Percentiles rank a stretch among this genome's conserved stretches.
These are phyloP conservation scores for Tricholaema leucomelas DNA, from an alignment of 2,113 vertebrate genomes.

Conservation along the genomic window DNA sequence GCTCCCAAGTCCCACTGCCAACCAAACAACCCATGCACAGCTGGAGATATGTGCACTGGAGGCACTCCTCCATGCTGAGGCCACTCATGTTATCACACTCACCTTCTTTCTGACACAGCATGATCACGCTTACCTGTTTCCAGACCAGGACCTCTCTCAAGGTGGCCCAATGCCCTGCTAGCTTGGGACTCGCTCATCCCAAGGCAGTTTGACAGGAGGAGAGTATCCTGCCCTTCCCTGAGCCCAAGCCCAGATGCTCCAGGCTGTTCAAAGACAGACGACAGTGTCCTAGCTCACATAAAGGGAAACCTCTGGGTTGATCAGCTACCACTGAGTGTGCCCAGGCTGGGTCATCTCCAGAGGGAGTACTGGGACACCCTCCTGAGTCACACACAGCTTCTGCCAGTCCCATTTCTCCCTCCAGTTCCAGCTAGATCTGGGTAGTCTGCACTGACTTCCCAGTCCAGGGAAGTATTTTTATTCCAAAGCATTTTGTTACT, in stretches of 20 bases:
- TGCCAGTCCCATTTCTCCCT: not conserved
- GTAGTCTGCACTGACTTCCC: not conserved
- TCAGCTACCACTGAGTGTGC: not conserved
- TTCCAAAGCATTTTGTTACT: not conserved
- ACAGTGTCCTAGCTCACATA: not conserved
- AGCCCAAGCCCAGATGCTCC: not conserved
- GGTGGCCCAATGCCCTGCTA: not conserved
- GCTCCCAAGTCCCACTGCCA: not conserved
- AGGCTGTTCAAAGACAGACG: not conserved
- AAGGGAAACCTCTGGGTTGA: not conserved
- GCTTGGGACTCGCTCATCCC: accelerated
- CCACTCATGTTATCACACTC: not conserved
- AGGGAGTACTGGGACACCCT: not conserved
- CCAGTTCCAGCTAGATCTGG: not conserved
- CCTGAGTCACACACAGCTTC: not conserved
- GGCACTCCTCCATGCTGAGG: not conserved
- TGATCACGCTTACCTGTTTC: not conserved
- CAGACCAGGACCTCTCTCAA: not conserved
- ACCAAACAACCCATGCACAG: not conserved
- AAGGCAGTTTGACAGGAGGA: not conserved
- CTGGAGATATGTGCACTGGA: not conserved
- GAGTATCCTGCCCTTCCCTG: not conserved
- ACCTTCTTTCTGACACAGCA: not conserved
- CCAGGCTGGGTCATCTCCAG: not conserved
- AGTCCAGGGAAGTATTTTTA: not conserved